Conservation (phyloP, 1,140 invertebrate species). For the Chionoecetes opilio region DNA sequence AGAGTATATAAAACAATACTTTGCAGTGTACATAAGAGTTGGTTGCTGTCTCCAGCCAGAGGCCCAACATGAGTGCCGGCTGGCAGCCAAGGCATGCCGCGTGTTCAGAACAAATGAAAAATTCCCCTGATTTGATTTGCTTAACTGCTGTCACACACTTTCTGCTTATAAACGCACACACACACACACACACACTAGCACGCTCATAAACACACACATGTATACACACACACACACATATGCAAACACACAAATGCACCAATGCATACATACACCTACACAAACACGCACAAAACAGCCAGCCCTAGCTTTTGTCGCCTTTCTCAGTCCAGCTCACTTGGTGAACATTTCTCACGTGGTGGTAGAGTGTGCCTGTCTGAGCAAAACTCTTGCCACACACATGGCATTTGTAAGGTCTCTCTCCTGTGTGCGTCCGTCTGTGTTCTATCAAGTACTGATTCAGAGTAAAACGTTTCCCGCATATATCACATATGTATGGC, state of each 20-base stretch:
- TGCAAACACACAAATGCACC: background rate
- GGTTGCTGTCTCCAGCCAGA: constrained; percentile 23
- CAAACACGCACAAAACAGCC: constrained; percentile 30
- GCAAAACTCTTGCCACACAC: constrained; percentile 93
- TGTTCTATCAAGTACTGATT: constrained; percentile 95
- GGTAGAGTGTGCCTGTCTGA: constrained; percentile 92
- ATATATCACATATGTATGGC: constrained; percentile 84
- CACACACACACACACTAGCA: background rate
- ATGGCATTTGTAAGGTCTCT: constrained; percentile 90
- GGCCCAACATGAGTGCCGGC: background rate
- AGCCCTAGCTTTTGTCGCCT: constrained; percentile 76
- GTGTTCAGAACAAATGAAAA: constrained; percentile 72
- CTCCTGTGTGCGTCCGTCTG: constrained; percentile 90
- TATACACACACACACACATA: constrained; percentile 44
- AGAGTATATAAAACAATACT: constrained; percentile 71
- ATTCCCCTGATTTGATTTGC: constrained; percentile 77
- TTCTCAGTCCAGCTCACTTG: constrained; percentile 85
- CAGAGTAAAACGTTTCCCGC: constrained; percentile 84
- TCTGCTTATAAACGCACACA: constrained; percentile 54
- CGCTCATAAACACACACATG: background rate
- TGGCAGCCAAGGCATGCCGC: constrained; percentile 68
- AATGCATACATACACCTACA: constrained; percentile 36
- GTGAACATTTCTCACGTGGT: constrained; percentile 94
- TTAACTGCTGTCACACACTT: constrained; percentile 59
- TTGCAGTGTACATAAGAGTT: constrained; percentile 52